phyloP scores from a whole-genome alignment of 2,888 invertebrate species.

The Rotaria macrura region DNA sequence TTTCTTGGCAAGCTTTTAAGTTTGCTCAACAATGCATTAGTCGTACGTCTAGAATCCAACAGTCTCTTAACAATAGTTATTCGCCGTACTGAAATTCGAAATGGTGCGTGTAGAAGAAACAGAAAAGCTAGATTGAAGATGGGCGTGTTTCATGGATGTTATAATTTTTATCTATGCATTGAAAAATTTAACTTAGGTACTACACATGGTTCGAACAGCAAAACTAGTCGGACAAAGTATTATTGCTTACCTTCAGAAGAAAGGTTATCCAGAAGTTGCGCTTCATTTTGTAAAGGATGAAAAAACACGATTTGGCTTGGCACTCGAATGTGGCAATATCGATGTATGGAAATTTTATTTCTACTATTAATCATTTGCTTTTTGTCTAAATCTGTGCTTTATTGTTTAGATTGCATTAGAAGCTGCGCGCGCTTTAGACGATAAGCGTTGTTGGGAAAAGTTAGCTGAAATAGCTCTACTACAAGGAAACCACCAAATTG shows the following conservation, averaged over 20 bases:
- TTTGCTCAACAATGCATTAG: too few relatives aligned
- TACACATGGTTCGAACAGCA: constrained; percentile 83
- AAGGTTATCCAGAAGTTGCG: constrained; percentile 96
- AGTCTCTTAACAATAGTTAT: too few relatives aligned
- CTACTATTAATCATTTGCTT: too few relatives aligned
- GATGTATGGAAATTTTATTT: constrained; percentile 57
- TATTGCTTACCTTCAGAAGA: constrained; percentile 93
- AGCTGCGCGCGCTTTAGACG: constrained; percentile 84
- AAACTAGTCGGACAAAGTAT: constrained; percentile 96
- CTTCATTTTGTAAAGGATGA: constrained; percentile 97
- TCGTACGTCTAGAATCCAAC: too few relatives aligned
- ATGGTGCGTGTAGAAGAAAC: too few relatives aligned
- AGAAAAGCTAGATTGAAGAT: too few relatives aligned
- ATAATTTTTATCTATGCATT: too few relatives aligned
- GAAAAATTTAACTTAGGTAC: constrained; percentile 44
- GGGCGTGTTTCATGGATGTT: too few relatives aligned
- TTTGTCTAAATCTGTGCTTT: too few relatives aligned
- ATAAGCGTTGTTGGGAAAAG: constrained; percentile 86
- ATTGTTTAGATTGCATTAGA: constrained; percentile 63
- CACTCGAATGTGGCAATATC: constrained; percentile 93
- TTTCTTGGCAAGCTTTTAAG: too few relatives aligned
- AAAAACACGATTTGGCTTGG: constrained; percentile 84
- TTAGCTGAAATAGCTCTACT: constrained; percentile 81
- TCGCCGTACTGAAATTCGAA: too few relatives aligned
- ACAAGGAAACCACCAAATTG: constrained; percentile 61